Percentiles rank a stretch among this genome's conserved stretches.
Conservation (phyloP, 1,140 invertebrate species). For the Tetragonula clypearis region DNA sequence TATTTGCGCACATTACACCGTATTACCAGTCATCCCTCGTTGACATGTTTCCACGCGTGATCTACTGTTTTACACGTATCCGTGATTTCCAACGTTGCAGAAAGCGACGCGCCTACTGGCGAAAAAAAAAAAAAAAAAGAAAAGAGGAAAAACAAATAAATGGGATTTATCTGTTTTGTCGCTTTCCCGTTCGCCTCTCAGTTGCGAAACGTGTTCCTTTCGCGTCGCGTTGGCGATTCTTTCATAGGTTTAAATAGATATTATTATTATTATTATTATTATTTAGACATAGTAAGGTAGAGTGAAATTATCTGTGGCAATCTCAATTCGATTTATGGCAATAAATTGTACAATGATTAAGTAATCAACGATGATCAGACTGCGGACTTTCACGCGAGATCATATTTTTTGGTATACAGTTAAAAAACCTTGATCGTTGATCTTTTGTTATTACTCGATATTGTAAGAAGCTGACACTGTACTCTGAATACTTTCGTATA, state of each 20-base stretch:
- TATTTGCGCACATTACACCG: constrained; percentile 40
- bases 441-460: too few species aligned
- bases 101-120: neutral
- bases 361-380: neutral
- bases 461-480: too few species aligned
- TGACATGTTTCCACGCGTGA: constrained; percentile 17
- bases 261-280: neutral
- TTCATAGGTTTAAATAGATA: neutral
- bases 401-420: too few species aligned
- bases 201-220: neutral
- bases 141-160: neutral
- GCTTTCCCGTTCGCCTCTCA: neutral
- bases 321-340: too few species aligned
- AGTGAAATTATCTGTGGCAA: neutral
- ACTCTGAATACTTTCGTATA: too few species aligned
- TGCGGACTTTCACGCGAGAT: too few species aligned
- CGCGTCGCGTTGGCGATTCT: neutral
- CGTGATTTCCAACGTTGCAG: neutral
- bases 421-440: too few species aligned
- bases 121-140: neutral
- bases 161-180: neutral
- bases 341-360: neutral
- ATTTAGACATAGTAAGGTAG: neutral
- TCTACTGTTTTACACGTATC: neutral
- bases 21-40: constrained; percentile 1